phyloP scores from a whole-genome alignment of 2,113 vertebrate species.

The Lamprotornis superbus region DNA sequence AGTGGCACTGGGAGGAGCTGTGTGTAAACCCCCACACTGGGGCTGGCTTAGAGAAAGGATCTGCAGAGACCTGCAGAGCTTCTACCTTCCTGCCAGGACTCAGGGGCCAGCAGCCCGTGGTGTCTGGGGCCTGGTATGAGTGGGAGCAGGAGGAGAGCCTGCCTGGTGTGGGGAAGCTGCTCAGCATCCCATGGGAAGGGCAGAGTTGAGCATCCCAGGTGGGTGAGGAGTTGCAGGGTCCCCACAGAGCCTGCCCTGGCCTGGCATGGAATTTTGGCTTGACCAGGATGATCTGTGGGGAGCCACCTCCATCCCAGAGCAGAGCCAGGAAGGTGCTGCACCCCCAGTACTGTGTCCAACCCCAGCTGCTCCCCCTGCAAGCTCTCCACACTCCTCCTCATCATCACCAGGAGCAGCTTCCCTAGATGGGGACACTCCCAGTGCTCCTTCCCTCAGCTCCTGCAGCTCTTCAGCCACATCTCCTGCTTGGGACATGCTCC shows the following conservation, averaged over 20 bases:
- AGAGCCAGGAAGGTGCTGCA: background rate
- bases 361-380: background rate
- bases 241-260: background rate
- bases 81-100: background rate
- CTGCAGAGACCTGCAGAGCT: background rate
- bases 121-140: accelerated
- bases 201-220: accelerated
- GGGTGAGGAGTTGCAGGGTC: background rate
- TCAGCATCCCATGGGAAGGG: background rate
- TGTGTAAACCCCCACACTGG: background rate
- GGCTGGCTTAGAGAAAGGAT: background rate
- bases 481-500: background rate
- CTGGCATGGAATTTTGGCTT: background rate
- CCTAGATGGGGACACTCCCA: background rate
- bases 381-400: background rate
- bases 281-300: background rate
- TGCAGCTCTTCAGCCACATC: background rate
- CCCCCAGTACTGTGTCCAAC: accelerated
- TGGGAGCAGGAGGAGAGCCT: background rate
- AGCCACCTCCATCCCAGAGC: background rate
- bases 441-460: background rate
- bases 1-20: background rate
- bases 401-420: background rate
- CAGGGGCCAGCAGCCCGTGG: background rate
- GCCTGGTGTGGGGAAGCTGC: background rate